These are phyloP conservation scores for Ypsolopha sequella DNA, from an alignment of 2,888 invertebrate species.

Conservation along the genomic window DNA sequence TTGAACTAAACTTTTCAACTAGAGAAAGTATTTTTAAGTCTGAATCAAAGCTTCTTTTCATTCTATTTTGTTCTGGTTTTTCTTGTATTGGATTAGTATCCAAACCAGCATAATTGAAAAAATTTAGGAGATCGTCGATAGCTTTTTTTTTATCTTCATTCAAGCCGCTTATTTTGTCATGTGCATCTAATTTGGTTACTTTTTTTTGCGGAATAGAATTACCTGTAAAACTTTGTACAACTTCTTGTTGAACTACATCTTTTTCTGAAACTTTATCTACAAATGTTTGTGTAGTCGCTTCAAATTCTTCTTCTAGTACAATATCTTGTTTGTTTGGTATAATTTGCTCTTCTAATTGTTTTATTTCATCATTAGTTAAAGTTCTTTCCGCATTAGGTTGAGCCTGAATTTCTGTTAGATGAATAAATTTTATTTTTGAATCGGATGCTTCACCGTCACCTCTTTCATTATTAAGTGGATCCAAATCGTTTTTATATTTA, in stretches of 20 bases:
- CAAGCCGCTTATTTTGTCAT: conserved; percentile 15
- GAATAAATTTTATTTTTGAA: conserved; percentile 29
- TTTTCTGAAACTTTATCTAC: no score
- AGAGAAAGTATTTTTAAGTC: conserved; percentile 34
- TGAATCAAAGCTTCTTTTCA: conserved; percentile 36
- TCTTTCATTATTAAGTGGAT: conserved; percentile 10
- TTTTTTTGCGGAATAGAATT: neutral
- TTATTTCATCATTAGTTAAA: conserved; percentile 41
- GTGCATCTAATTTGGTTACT: neutral
- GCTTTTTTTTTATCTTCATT: conserved; percentile 47
- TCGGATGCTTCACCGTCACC: neutral
- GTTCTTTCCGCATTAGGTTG: conserved; percentile 27
- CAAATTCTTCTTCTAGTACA: conserved; percentile 10
- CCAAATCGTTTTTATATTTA: conserved; percentile 18
- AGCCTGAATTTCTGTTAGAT: conserved; percentile 33
- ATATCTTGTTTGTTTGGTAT: conserved; percentile 25
- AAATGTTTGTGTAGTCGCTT: no score
- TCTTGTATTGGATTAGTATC: conserved; percentile 17
- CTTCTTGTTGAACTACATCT: no score
- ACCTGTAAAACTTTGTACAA: no score
- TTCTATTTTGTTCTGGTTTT: conserved; percentile 17
- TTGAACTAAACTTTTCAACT: conserved; percentile 30
- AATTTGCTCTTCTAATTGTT: conserved; percentile 50
- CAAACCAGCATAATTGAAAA: conserved; percentile 44
- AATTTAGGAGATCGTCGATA: conserved; percentile 51